Conservation (phyloP, 1,140 invertebrate species). For the Tribolium madens region DNA sequence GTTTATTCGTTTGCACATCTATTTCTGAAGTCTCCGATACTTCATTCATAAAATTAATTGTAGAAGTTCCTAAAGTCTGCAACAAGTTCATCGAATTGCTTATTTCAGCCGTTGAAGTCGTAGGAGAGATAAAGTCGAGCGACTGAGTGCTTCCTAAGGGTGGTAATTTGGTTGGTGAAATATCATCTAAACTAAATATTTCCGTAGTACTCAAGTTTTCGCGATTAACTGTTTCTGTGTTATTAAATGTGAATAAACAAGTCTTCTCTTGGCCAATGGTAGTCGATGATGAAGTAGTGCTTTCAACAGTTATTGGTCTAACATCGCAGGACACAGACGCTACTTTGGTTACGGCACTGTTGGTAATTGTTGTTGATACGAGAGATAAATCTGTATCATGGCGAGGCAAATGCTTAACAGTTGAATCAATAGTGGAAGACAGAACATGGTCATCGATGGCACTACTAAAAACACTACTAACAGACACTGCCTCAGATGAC, state of each 20-base stretch:
- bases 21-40: not conserved
- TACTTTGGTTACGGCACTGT: not conserved
- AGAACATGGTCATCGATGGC: not conserved
- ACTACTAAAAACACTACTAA: constrained; percentile 4
- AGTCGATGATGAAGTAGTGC: not conserved
- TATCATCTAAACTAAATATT: constrained; percentile 3
- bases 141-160: not conserved
- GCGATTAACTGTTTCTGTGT: constrained; percentile 8
- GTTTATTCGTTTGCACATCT: constrained; percentile 1
- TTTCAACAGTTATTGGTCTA: not conserved
- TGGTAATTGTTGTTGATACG: not conserved
- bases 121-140: not conserved
- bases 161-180: constrained; percentile 10
- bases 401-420: constrained; percentile 10
- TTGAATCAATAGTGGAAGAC: not conserved
- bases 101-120: constrained; percentile 5
- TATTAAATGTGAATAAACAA: constrained; percentile 28
- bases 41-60: constrained; percentile 11
- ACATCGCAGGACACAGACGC: constrained; percentile 7
- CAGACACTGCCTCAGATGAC: not conserved
- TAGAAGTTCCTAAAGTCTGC: constrained; percentile 6
- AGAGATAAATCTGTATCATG: not conserved
- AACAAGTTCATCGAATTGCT: constrained; percentile 7
- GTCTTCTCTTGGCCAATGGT: not conserved
- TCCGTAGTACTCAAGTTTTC: constrained; percentile 3